Base-by-base conservation (phyloP, 2,888 invertebrate species). In the Sphaeridia pumilis region DNA sequence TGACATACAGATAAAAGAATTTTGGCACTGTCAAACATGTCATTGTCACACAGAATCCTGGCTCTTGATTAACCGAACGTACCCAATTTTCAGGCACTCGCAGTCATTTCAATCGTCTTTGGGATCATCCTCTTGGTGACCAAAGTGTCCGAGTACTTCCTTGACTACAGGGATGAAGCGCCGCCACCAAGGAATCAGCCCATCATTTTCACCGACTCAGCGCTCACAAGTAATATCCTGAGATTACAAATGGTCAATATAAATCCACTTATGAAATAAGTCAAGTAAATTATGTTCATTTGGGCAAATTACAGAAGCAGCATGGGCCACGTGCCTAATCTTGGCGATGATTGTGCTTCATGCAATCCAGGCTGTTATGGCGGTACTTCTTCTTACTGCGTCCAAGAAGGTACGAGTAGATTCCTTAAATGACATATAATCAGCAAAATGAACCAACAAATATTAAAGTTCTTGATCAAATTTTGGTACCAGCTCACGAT, bases 311-410 rank as follows among this genome's bases (percentile, higher is more conserved):
- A n/a, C 45, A 50, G 50, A 44, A 45, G 50, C 50, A 3, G 31
- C 45, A 7, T 50, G 45, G 20, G 20, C 45, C 7, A 44, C 50
- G n/a, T 20, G 44, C 5, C 22, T 50, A 4, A 26, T 50, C 5
- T 45, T 50, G 35, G 43, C 31, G 14, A 31, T 50, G 22, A 25
- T 50, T n/a, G 44, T 27, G 20, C 22, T 44, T n/a, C 50, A 50
- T 25, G 20, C 50, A 3, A 12, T 42, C 10, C 50, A 50, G 26
- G 50, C 44, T 10, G 31, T 50, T 25, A 50, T 50, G 50, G 50
- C 44, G 1, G 4, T 50, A 17, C 7, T 45, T 20, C 36, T 50
- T 2, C 36, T 50, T 21, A 5, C 22, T 17, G 50, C 50, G 5
- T 22, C 45, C 3, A 35, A 4, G 4, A 27, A 28, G 24, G 50